phyloP scores from a whole-genome alignment of 2,797 vertebrate genomes.

The Paratrypauchen microcephalus region DNA sequence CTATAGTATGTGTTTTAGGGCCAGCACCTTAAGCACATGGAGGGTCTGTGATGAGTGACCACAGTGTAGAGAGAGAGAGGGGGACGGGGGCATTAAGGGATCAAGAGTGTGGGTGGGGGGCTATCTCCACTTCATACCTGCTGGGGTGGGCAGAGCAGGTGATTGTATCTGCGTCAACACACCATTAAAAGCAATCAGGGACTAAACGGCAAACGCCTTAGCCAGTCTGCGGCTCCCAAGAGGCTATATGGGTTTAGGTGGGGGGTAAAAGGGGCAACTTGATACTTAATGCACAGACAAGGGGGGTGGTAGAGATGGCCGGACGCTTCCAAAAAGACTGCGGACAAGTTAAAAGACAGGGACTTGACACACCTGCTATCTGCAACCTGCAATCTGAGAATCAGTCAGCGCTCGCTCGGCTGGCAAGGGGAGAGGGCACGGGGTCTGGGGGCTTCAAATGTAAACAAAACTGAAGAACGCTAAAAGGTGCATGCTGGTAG shows the following conservation, averaged over 20 bases:
- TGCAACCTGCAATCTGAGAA: conserved; percentile 68
- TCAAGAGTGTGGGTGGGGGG: conserved; percentile 55
- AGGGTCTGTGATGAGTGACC: conserved; percentile 70
- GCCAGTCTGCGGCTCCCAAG: conserved; percentile 63
- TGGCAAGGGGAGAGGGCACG: conserved; percentile 17
- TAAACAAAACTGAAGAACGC: background rate
- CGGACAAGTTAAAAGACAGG: conserved; percentile 69
- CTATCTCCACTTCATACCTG: conserved; percentile 73
- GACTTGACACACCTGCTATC: conserved; percentile 71
- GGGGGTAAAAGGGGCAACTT: conserved; percentile 55
- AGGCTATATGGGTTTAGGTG: conserved; percentile 44
- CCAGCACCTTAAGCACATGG: conserved; percentile 38
- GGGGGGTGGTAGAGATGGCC: conserved; percentile 39
- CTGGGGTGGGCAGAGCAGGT: conserved; percentile 77
- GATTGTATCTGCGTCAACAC: conserved; percentile 84
- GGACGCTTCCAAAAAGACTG: conserved; percentile 68
- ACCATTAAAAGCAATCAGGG: conserved; percentile 82
- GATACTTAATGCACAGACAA: conserved; percentile 46
- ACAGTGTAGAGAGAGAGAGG: conserved; percentile 60
- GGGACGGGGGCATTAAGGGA: conserved; percentile 69
- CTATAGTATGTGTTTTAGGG: conserved; percentile 61
- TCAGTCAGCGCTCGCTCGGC: conserved; percentile 47
- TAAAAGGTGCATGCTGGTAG: background rate
- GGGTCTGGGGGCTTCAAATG: conserved; percentile 31
- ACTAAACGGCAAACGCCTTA: conserved; percentile 60